phyloP scores from a whole-genome alignment of 2,888 invertebrate species.

The Calephelis perditalis region DNA sequence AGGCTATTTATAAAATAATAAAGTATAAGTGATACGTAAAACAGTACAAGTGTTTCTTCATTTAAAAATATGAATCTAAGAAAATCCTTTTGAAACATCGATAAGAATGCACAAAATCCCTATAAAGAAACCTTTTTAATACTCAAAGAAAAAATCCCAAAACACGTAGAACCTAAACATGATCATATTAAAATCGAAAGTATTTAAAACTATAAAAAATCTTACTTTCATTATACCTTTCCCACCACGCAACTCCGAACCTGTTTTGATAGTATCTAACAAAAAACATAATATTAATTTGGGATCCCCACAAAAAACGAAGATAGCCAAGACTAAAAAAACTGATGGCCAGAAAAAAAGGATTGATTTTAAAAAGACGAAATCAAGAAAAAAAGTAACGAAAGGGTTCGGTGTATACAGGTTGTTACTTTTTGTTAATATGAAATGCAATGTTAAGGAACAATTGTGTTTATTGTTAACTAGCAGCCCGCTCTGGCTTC shows the following conservation, averaged over 20 bases:
- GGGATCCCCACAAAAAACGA: slow-evolving; percentile 74
- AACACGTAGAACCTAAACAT: not conserved
- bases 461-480: too few species aligned
- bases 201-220: slow-evolving; percentile 46
- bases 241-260: slow-evolving; percentile 56
- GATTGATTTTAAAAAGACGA: slow-evolving; percentile 51
- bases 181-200: slow-evolving; percentile 61
- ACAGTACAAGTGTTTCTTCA: too few species aligned
- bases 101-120: too few species aligned
- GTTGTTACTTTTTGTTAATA: slow-evolving; percentile 40
- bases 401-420: slow-evolving; percentile 66
- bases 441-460: too few species aligned
- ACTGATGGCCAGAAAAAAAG: slow-evolving; percentile 73
- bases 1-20: too few species aligned
- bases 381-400: slow-evolving; percentile 39
- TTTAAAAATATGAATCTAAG: too few species aligned
- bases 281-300: slow-evolving; percentile 75
- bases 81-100: not conserved
- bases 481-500: too few species aligned
- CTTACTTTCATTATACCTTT: slow-evolving; percentile 70
- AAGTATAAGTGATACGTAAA: too few species aligned
- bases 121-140: too few species aligned
- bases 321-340: slow-evolving; percentile 66
- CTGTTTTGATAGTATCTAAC: slow-evolving; percentile 56
- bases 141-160: too few species aligned